phyloP scores from a whole-genome alignment of 2,113 vertebrate species.

The Gorsachius goisagi region DNA sequence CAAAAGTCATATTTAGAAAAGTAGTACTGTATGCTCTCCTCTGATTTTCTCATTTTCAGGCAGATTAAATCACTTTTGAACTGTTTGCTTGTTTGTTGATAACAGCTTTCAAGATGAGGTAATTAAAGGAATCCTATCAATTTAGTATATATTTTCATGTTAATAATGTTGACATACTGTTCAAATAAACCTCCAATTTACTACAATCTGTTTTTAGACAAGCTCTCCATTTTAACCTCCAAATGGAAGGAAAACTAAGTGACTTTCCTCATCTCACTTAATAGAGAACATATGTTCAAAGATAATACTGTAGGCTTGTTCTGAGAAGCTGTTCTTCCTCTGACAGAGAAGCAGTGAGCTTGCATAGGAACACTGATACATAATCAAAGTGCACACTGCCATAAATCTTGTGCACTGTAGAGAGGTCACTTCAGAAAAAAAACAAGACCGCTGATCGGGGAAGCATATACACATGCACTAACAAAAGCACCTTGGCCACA shows the following conservation, averaged over 20 bases:
- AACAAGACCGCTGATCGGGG: background rate
- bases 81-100: constrained; percentile 61
- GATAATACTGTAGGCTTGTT: constrained; percentile 61
- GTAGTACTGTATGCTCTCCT: constrained; percentile 33
- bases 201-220: constrained; percentile 75
- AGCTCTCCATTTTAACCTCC: constrained; percentile 73
- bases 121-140: constrained; percentile 74
- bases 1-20: constrained; percentile 27
- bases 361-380: constrained; percentile 5
- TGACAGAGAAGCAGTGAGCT: constrained; percentile 49
- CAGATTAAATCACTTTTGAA: constrained; percentile 65
- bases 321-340: constrained; percentile 52
- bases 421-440: constrained; percentile 48
- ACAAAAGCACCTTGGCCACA: background rate
- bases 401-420: background rate
- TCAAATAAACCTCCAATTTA: constrained; percentile 75
- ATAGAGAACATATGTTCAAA: constrained; percentile 76
- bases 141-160: constrained; percentile 64
- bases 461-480: background rate
- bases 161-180: constrained; percentile 73
- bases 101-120: constrained; percentile 67
- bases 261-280: constrained; percentile 71
- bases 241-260: constrained; percentile 68
- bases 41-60: constrained; percentile 54
- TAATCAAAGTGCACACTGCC: constrained; percentile 1